Base-by-base conservation (phyloP, 2,797 vertebrate species). In the Dendrocincla tyrannina region DNA sequence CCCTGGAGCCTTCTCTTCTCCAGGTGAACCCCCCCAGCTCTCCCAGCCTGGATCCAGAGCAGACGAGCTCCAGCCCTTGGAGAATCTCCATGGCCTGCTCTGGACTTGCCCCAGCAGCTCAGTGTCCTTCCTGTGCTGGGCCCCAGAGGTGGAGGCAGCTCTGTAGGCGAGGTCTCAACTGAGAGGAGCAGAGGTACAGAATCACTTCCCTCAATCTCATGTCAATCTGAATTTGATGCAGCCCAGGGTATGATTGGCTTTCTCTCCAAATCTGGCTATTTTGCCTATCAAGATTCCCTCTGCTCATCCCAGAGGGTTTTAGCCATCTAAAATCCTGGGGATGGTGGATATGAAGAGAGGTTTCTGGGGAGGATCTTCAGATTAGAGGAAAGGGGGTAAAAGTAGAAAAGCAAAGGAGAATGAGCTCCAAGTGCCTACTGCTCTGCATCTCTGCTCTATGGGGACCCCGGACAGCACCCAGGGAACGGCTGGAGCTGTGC, bases 41-140 rank as follows among this genome's bases (percentile, higher is more conserved):
- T 66, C 42, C 35, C 81, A 85, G 42, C 60, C 69, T 17, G 50
- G 52, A 32, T 74, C 35, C 81, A 84, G 59, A 56, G 41, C 42
- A 64, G 41, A 33, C 50, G 20, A 50, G 25, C 50, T 42, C 52
- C 60, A 66, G 42, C 52, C 70, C 22, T 56, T 56, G 32, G 1
- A 32, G 44, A 35, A 74, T 14, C 42, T 56, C 50, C 0, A 0
- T 0, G 42, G 25, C 0, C 1, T 42, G 20, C 52, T 85, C 69
- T 42, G 52, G 42, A 3, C 30, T 74, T 5, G 2, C 42, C 25
- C 35, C 69, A 49, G 32, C 50, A 35, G 35, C 25, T 66, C 35
- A 44, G 35, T 1, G 9, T 11, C 4, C 60, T 58, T 5, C 42
- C 24, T 37, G 1, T 32, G 35, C 13, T 49, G 37, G 8, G 33